Percentiles rank a stretch among this genome's conserved stretches.
Evolutionary conservation across 2,888 invertebrate species (phyloP).

Genomic region (Bombylius discolor): DNA sequence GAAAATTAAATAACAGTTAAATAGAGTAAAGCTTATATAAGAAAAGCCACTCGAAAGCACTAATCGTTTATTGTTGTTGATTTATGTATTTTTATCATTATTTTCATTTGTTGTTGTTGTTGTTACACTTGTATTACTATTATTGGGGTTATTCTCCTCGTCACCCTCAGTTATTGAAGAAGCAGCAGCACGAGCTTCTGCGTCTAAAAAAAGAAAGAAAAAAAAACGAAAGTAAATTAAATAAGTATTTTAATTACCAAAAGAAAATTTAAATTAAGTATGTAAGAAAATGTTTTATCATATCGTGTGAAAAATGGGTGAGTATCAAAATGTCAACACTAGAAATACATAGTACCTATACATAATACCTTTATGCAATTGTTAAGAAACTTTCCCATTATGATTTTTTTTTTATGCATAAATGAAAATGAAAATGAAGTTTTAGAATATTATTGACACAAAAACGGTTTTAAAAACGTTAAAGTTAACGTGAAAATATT

Average conservation of each 20-base stretch:
- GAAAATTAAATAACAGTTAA: constrained; percentile 1
- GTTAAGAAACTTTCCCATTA: no score
- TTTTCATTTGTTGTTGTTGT: constrained; percentile 5
- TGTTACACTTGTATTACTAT: neutral
- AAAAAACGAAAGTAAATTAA: neutral
- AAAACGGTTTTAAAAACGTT: no score
- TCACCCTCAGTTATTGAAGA: constrained; percentile 1
- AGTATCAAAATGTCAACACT: no score
- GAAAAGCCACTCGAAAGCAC: constrained; percentile 13
- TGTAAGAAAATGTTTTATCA: no score
- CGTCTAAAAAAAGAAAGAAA: constrained; percentile 13
- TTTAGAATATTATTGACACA: no score
- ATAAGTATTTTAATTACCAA: neutral
- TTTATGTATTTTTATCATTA: neutral
- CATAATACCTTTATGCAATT: no score
- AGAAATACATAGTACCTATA: no score
- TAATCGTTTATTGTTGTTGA: constrained; percentile 16
- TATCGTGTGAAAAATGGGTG: no score
- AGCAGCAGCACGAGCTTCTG: constrained; percentile 17
- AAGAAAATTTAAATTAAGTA: no score
- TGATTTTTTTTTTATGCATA: no score
- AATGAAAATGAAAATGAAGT: no score
- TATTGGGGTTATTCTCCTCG: neutral
- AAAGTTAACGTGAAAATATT: no score
- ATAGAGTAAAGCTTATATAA: constrained; percentile 4